Conservation (phyloP, 53 echinoderm and acorn worm genomes). For the Hippasteria phrygiana region DNA sequence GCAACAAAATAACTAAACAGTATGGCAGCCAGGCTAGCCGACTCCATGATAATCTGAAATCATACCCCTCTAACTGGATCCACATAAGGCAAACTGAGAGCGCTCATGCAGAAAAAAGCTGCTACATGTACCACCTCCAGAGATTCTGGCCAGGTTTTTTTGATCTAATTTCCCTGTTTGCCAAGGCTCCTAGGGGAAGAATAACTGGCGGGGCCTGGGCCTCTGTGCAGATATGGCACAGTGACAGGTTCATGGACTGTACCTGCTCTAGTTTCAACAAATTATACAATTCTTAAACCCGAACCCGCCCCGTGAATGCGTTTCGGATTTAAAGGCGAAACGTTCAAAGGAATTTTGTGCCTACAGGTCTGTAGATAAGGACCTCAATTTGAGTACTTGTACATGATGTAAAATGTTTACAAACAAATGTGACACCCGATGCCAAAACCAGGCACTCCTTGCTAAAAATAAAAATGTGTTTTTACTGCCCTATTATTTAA, state of each 20-base stretch:
- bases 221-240: background rate
- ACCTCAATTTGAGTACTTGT: too few species aligned
- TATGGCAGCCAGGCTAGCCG: background rate
- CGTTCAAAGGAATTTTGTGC: too few species aligned
- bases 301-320: too few species aligned
- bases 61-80: background rate
- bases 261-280: background rate
- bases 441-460: too few species aligned
- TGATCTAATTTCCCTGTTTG: background rate
- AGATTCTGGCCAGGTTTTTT: background rate
- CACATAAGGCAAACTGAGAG: background rate
- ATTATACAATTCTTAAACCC: background rate
- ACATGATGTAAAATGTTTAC: too few species aligned
- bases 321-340: too few species aligned
- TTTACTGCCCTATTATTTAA: too few species aligned
- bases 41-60: background rate
- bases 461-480: too few species aligned
- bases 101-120: background rate
- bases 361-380: too few species aligned
- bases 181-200: background rate
- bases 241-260: too few species aligned
- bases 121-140: background rate
- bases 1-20: background rate
- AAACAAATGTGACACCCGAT: too few species aligned
- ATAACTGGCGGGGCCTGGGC: background rate